Percentiles rank a stretch among this genome's conserved stretches.
These are phyloP conservation scores for Cebidichthys violaceus DNA, from an alignment of 2,113 vertebrate species.

Conservation along the genomic window DNA sequence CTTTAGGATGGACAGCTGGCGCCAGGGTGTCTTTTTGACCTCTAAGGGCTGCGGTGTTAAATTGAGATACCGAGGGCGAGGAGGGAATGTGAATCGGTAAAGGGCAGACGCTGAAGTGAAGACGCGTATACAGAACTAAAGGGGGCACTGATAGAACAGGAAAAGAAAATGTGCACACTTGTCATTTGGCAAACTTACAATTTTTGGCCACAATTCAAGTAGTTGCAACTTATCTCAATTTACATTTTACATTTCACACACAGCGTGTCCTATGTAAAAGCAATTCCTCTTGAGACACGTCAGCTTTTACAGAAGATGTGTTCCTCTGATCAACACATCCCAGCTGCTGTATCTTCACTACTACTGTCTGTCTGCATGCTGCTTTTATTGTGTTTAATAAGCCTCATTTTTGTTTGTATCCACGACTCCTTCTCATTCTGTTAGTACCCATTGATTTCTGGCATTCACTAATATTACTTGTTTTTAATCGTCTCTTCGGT, in stretches of 20 bases:
- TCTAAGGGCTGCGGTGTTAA: constrained; percentile 69
- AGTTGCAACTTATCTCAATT: neutral
- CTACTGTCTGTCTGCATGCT: neutral
- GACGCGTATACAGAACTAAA: neutral
- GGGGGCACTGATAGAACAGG: neutral
- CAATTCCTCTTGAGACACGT: neutral
- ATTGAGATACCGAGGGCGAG: constrained; percentile 58
- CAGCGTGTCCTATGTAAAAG: neutral
- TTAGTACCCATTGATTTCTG: too few relatives aligned
- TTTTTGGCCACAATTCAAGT: neutral
- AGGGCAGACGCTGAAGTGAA: constrained; percentile 17
- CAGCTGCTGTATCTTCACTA: neutral
- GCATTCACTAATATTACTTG: too few relatives aligned
- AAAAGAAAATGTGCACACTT: neutral
- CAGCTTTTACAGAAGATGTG: neutral
- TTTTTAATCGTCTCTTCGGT: too few relatives aligned
- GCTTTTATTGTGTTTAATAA: neutral
- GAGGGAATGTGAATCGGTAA: constrained; percentile 52
- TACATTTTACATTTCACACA: neutral
- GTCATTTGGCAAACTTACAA: neutral
- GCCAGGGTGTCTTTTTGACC: constrained; percentile 74
- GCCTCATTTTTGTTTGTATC: too few relatives aligned
- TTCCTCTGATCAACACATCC: too few relatives aligned
- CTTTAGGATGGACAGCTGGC: constrained; percentile 77
- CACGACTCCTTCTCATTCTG: too few relatives aligned